Percentiles rank a stretch among this genome's conserved stretches.
Conservation (phyloP, 2,797 vertebrate genomes). For the Typhlichthys eigenmanni region DNA sequence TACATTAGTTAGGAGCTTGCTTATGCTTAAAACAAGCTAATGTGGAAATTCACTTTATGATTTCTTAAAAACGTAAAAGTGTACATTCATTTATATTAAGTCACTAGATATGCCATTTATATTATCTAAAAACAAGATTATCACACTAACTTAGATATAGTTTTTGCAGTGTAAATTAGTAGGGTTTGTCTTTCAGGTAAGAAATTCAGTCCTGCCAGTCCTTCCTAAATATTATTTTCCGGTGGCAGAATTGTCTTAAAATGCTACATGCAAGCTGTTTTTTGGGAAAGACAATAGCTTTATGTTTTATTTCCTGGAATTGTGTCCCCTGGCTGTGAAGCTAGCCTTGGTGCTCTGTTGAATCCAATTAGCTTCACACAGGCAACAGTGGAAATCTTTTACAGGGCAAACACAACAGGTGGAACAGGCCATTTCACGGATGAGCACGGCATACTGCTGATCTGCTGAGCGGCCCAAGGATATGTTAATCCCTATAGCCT, state of each 20-base stretch:
- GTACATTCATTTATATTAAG: too few relatives aligned
- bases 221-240: constrained; percentile 27
- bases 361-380: constrained; percentile 68
- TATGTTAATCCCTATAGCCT: constrained; percentile 57
- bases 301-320: constrained; percentile 64
- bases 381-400: constrained; percentile 54
- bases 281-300: constrained; percentile 60
- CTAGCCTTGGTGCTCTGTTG: constrained; percentile 41
- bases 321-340: constrained; percentile 56
- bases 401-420: constrained; percentile 55
- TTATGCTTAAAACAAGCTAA: too few relatives aligned
- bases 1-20: too few relatives aligned
- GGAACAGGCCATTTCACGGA: constrained; percentile 73
- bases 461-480: constrained; percentile 30
- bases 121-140: too few relatives aligned
- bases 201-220: constrained; percentile 29
- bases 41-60: too few relatives aligned
- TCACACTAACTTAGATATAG: too few relatives aligned
- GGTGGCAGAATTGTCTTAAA: constrained; percentile 45
- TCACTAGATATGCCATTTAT: too few relatives aligned
- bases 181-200: too few relatives aligned
- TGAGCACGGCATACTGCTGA: constrained; percentile 40
- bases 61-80: too few relatives aligned
- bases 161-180: too few relatives aligned
- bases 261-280: constrained; percentile 53